Conservation (phyloP, 2,797 vertebrate species). For the Sebastes matsubarae region DNA sequence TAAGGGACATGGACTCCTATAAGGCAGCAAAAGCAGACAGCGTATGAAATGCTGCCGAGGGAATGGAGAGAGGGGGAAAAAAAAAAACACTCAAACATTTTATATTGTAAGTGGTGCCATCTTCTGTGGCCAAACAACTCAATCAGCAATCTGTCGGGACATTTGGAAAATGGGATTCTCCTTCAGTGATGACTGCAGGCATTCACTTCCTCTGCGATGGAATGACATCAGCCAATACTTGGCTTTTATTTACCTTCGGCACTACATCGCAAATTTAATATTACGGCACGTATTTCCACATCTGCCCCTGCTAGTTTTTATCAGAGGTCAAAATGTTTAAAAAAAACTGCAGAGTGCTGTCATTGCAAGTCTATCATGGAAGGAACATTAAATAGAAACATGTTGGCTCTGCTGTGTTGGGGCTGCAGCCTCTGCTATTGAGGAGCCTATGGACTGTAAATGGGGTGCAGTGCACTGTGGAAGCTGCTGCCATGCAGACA, state of each 20-base stretch:
- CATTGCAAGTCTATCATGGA: slow-evolving; percentile 35
- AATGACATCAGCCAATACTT: slow-evolving; percentile 43
- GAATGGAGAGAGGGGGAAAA: neutral
- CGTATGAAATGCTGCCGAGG: slow-evolving; percentile 40
- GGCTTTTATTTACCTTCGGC: slow-evolving; percentile 44
- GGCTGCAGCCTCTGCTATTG: slow-evolving; percentile 12
- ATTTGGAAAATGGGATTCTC: slow-evolving; percentile 64
- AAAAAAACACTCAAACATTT: slow-evolving; percentile 38
- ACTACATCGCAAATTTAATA: slow-evolving; percentile 44
- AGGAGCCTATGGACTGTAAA: slow-evolving; percentile 50
- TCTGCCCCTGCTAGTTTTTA: slow-evolving; percentile 38
- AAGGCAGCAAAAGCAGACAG: slow-evolving; percentile 38
- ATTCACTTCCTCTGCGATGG: slow-evolving; percentile 45
- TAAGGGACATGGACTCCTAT: slow-evolving; percentile 42
- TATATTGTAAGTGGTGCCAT: slow-evolving; percentile 55
- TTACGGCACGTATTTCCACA: slow-evolving; percentile 21
- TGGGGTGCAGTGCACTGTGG: slow-evolving; percentile 54
- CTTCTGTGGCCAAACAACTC: slow-evolving; percentile 57
- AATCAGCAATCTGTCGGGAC: slow-evolving; percentile 62
- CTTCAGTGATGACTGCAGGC: slow-evolving; percentile 55
- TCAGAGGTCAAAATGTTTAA: slow-evolving; percentile 44
- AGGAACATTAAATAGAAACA: slow-evolving; percentile 47
- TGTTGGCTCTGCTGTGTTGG: slow-evolving; percentile 15
- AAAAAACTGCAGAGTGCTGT: slow-evolving; percentile 12
- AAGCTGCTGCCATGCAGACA: slow-evolving; percentile 65